Evolutionary conservation across 2,888 invertebrate genomes (phyloP), one percentile per base, ranked within the genome.

Genomic region (Dynastes maya): DNA sequence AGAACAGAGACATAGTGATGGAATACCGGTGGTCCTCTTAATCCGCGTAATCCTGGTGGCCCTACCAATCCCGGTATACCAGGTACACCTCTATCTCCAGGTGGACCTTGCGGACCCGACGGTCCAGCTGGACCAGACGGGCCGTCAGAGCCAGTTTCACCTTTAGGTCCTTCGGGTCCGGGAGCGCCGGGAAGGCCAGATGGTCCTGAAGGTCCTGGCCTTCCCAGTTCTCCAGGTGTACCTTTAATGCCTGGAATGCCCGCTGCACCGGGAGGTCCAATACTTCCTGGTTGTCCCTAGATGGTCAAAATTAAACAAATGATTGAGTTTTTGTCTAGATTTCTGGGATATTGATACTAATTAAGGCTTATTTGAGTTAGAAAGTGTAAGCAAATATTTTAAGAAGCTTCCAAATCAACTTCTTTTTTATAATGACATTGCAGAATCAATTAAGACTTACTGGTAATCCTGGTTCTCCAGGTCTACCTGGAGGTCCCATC

Each of bases 161-260:
- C 96, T 88, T 95, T 95, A 29, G 90, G 88, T 64, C 95, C 95
- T 85, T 95, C 94, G 2, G 90, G 85, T 49, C 96, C 96, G 13
- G 92, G 91, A 2, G 92, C 89, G 22, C 96, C 96, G 45, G 94
- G 92, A 27, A 92, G 89, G 2, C 96, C 96, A 78, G 92, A 90
- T 0, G 91, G 90, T 0, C 95, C 95, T 1, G 92, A 89, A 55
- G 90, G 88, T 5, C 95, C 95, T 1, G 93, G 90, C 81, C 94
- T 90, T 13, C 95, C 95, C 8, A 90, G 86, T 83, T 95, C 95
- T 55, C 95, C 95, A 0, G 91, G 87, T 27, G 91, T 89, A 79
- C 95, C 96, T 86, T 95, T 96, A 77, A 91, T 89, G 58, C 96
- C 96, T 63, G 93, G 90, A 45, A 91, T 86, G 51, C 97, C 96